Evolutionary conservation across 2,797 vertebrate genomes (phyloP), one percentile per base, ranked within the genome.

Genomic region (Sardinella longiceps): DNA sequence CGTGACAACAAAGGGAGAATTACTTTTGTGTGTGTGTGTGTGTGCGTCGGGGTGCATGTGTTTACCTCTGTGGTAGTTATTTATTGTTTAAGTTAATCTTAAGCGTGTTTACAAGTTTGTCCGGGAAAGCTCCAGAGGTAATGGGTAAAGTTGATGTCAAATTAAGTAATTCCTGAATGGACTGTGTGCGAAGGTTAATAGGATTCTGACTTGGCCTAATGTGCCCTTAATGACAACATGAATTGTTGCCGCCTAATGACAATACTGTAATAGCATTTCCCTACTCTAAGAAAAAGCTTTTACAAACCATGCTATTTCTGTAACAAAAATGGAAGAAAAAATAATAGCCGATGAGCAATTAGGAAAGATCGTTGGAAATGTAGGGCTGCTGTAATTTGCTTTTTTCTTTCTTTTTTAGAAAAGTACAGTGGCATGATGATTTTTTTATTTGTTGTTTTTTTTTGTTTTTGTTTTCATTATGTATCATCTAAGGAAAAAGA

Each of bases 271-370:
- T 20, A 77, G 37, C 33, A 1, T 43, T 37, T 43, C 18, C 66
- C 15, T 39, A 77, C 70, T 60, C 56, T 60, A 25, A 60, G 23
- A 77, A 77, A 74, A 74, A 33, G 30, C 63, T 53, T 53, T 53
- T 53, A 15, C 15, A 53, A 20, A 3, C 18, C 3, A 5, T 20
- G 18, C 51, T 53, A 20, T 53, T 23, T 53, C 51, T 53, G 51
- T 20, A 20, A 53, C 51, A 53, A 5, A 53, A 20, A 20, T 53
- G 51, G 15, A 23, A 53, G 3, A 15, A n/a, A 23, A 58, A 58
- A n/a, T 5, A 58, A 58, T 23, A 58, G 23, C 56, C 23, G 51
- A 53, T 3, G 20, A 20, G 5, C 51, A 53, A 53, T 53, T 53
- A 20, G 51, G 0, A 20, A 0, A 20, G 51, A 53, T n/a, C 25